Evolutionary conservation across 2,888 invertebrate genomes (phyloP).

Genomic region (Drosophila lacicola): DNA sequence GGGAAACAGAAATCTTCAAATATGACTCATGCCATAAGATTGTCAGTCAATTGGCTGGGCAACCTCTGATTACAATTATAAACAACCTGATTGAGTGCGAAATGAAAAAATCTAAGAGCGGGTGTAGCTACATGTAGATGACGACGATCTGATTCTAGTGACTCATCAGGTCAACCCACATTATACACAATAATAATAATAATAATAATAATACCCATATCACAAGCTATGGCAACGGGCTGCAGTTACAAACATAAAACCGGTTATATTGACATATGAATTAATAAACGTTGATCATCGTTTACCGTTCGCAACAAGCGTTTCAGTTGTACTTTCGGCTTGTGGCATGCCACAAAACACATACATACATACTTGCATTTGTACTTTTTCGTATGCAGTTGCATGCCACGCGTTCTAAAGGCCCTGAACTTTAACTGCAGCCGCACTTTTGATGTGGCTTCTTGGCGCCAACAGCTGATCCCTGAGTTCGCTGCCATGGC

Average conservation of each 20-base stretch:
- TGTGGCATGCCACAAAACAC: constrained; percentile 3
- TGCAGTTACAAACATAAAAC: constrained; percentile 38
- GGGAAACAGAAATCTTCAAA: constrained; percentile 49
- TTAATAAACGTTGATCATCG: constrained; percentile 28
- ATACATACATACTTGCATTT: neutral
- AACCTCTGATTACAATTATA: constrained; percentile 51
- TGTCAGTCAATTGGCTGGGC: constrained; percentile 29
- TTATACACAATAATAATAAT: constrained; percentile 7
- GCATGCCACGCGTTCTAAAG: neutral
- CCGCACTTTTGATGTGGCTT: constrained; percentile 24
- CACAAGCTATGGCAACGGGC: constrained; percentile 5
- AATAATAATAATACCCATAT: constrained; percentile 10
- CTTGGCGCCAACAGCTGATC: constrained; percentile 58
- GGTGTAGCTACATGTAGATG: constrained; percentile 40
- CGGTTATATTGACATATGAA: constrained; percentile 53
- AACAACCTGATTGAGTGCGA: constrained; percentile 16
- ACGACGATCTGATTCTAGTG: constrained; percentile 39
- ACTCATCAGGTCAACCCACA: constrained; percentile 62
- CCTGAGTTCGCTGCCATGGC: constrained; percentile 24
- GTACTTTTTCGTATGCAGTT: constrained; percentile 1
- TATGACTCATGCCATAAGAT: constrained; percentile 56
- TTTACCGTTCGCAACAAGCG: constrained; percentile 35
- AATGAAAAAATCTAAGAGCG: constrained; percentile 10
- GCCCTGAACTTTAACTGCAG: constrained; percentile 25
- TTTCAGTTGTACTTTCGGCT: constrained; percentile 13